Percentiles rank a stretch among this genome's conserved stretches.
These are phyloP conservation scores for Lampris incognitus DNA, from an alignment of 2,113 vertebrate genomes.

Conservation along the genomic window DNA sequence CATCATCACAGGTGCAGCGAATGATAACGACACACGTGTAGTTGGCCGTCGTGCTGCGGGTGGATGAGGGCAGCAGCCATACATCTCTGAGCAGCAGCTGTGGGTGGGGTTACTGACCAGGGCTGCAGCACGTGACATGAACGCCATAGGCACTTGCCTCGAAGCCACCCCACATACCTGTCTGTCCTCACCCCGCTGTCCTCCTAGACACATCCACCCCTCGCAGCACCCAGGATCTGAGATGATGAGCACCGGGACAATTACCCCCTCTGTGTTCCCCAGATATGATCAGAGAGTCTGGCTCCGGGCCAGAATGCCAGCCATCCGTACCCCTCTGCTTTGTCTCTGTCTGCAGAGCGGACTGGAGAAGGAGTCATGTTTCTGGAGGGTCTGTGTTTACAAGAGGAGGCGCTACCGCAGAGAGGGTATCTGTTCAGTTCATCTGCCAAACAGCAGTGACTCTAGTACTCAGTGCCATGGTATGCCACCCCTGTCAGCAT, in stretches of 20 bases:
- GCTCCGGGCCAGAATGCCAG: not conserved
- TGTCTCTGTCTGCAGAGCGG: not conserved
- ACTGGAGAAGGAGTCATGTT: too few species aligned
- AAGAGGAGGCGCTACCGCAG: too few species aligned
- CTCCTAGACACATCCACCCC: conserved; percentile 38
- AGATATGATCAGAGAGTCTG: too few species aligned
- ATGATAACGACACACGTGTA: conserved; percentile 29
- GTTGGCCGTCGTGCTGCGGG: conserved; percentile 19
- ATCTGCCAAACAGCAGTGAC: too few species aligned
- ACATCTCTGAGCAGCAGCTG: conserved; percentile 51
- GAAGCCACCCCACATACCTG: conserved; percentile 31
- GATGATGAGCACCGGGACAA: conserved; percentile 9
- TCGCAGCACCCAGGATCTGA: conserved; percentile 29
- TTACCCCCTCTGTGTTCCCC: not conserved
- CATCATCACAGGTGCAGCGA: not conserved
- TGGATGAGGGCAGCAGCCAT: conserved; percentile 38
- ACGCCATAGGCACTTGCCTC: conserved; percentile 54
- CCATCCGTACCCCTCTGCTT: not conserved
- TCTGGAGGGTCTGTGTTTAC: too few species aligned
- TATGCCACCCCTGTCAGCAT: too few species aligned
- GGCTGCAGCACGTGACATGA: conserved; percentile 30
- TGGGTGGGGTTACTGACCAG: conserved; percentile 50
- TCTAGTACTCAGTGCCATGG: too few species aligned
- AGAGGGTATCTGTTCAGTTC: too few species aligned
- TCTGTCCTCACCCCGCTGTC: conserved; percentile 27